Conservation (phyloP, 2,888 invertebrate genomes). For the Metellina segmentata region DNA sequence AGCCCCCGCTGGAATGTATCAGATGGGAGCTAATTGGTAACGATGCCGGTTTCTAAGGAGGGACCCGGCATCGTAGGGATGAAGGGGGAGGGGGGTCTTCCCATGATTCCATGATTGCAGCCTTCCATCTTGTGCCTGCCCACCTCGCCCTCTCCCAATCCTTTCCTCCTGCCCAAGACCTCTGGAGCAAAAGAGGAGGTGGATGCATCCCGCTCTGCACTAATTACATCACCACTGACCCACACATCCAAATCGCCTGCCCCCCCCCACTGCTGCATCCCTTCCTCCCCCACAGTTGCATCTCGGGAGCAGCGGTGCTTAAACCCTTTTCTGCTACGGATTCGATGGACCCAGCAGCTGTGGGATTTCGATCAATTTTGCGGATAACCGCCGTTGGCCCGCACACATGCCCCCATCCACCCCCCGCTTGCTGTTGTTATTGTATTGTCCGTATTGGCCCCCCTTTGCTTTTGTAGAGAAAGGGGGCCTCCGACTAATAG, state of each 20-base stretch:
- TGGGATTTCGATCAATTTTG: slow-evolving; percentile 77
- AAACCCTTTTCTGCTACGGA: background rate
- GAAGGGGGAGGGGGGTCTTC: slow-evolving; percentile 4
- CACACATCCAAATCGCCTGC: slow-evolving; percentile 67
- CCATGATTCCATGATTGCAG: slow-evolving; percentile 45
- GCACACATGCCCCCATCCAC: background rate
- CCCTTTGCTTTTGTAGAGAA: slow-evolving; percentile 3
- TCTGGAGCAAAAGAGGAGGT: slow-evolving; percentile 55
- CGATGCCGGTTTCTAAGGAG: slow-evolving; percentile 58
- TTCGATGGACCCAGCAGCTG: slow-evolving; percentile 66
- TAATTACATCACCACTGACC: slow-evolving; percentile 76
- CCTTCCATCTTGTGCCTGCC: slow-evolving; percentile 25
- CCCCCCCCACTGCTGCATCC: slow-evolving; percentile 5
- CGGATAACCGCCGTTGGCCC: slow-evolving; percentile 73
- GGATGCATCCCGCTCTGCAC: slow-evolving; percentile 61
- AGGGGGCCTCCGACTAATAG: slow-evolving; percentile 39
- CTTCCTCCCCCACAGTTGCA: slow-evolving; percentile 55
- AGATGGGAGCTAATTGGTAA: slow-evolving; percentile 69
- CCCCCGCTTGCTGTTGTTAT: slow-evolving; percentile 63
- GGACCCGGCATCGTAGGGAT: background rate
- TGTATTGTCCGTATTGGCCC: slow-evolving; percentile 51
- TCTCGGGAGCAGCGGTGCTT: slow-evolving; percentile 60
- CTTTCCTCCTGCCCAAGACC: slow-evolving; percentile 9
- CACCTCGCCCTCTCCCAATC: slow-evolving; percentile 9
- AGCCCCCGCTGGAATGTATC: slow-evolving; percentile 65